Base-by-base conservation (phyloP, 1,140 invertebrate species). In the Oreohelix idahoensis region DNA sequence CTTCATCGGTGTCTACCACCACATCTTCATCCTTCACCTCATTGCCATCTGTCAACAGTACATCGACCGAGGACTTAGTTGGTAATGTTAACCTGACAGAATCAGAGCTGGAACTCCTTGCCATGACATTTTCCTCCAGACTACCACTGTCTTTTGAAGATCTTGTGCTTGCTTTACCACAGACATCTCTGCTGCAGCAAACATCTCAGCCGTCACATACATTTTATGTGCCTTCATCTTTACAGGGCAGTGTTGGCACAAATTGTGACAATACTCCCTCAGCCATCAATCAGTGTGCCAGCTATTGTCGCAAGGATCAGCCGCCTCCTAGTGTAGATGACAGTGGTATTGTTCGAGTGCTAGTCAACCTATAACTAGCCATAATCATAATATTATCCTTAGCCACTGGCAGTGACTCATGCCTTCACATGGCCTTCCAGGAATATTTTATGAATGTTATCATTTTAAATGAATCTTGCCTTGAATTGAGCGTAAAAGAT, bases 141-240 rank as follows among this genome's bases (percentile, higher is more conserved):
- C 49, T 70, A 32, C 79, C 63, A 5, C 15, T 75, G 29, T 82
- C 80, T 38, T 74, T 82, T 82, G 80, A 82, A 82, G 80, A 82
- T 29, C 35, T 82, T 23, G 70, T 82, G 10, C 80, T 58, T 36
- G 80, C 80, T 26, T 63, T 82, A 38, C 80, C 80, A 2, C 78
- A 79, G 42, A 39, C 78, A 69, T 66, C 78, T 10, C 15, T 63
- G 26, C 45, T 71, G 35, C 71, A 73, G 80, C 80, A 82, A 58
- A 63, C 29, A 32, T 71, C 79, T 45, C 79, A 70, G 29, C 79
- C 63, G 35, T 71, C 79, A 39, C 77, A 79, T 10, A 39, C 80
- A 82, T 82, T 82, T n/a, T 75, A 58, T 75, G 51, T 82, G 80
- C 80, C 80, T 82, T 82, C 80, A 1, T 74, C 80, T 20, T 10